Evolutionary conservation across 2,888 invertebrate genomes (phyloP).

Genomic region (Drosophila anomalata): DNA sequence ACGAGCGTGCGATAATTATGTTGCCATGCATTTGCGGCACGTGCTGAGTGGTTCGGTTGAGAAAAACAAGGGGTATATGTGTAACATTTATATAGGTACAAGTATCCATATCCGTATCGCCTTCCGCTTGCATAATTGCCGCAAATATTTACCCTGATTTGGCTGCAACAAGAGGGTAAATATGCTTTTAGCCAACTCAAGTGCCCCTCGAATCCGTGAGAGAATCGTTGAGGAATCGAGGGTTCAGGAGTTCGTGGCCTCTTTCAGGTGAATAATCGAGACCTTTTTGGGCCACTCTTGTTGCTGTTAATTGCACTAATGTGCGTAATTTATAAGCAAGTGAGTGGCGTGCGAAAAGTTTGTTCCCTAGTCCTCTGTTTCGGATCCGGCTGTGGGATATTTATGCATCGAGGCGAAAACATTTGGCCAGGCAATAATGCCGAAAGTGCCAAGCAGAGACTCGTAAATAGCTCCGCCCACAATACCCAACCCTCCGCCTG

Average conservation of each 20-base stretch:
- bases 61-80: slow-evolving; percentile 9
- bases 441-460: slow-evolving; percentile 76
- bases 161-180: slow-evolving; percentile 47
- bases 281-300: slow-evolving; percentile 39
- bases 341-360: slow-evolving; percentile 44
- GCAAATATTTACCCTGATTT: slow-evolving; percentile 68
- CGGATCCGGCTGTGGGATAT: slow-evolving; percentile 46
- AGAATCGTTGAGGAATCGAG: not conserved
- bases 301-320: slow-evolving; percentile 72
- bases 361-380: slow-evolving; percentile 43
- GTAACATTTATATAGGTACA: slow-evolving; percentile 53
- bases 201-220: slow-evolving; percentile 59
- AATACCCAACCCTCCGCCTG: slow-evolving; percentile 28
- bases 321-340: slow-evolving; percentile 72
- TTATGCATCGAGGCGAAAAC: slow-evolving; percentile 49
- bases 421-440: slow-evolving; percentile 69
- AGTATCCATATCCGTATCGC: slow-evolving; percentile 81
- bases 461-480: slow-evolving; percentile 64
- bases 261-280: slow-evolving; percentile 69
- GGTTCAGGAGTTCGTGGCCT: slow-evolving; percentile 17
- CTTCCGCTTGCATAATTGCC: slow-evolving; percentile 66
- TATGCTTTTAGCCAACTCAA: slow-evolving; percentile 65
- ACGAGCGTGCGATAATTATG: slow-evolving; percentile 82
- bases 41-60: slow-evolving; percentile 52
- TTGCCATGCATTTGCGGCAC: slow-evolving; percentile 73